A percentile compares a stretch with the other conserved stretches of the same genome.
phyloP scores from a whole-genome alignment of 2,888 invertebrate species.

The Hirtodrosophila histrioides region DNA sequence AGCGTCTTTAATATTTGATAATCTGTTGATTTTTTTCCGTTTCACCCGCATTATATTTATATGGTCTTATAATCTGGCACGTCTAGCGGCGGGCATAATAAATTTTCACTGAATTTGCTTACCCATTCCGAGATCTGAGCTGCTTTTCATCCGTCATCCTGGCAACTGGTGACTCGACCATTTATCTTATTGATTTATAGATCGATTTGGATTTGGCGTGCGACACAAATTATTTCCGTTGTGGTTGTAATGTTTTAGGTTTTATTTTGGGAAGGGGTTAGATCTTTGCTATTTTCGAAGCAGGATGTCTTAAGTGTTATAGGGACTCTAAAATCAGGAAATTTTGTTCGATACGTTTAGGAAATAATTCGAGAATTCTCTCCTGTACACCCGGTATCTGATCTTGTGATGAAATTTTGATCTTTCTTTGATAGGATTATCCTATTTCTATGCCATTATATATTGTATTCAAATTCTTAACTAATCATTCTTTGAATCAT shows the following conservation, averaged over 20 bases:
- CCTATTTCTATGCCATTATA: slow-evolving; percentile 7
- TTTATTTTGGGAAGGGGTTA: too few relatives aligned
- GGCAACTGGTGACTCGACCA: slow-evolving; percentile 63
- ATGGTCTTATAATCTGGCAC: slow-evolving; percentile 19
- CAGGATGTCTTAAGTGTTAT: too few relatives aligned
- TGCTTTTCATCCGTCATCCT: slow-evolving; percentile 25
- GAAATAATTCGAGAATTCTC: not conserved
- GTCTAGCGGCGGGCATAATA: slow-evolving; percentile 47
- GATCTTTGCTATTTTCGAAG: too few relatives aligned
- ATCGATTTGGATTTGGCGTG: slow-evolving; percentile 27
- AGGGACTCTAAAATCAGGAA: too few relatives aligned
- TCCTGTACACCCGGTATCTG: too few relatives aligned
- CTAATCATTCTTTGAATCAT: not conserved
- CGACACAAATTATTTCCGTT: slow-evolving; percentile 22
- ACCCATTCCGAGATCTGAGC: not conserved
- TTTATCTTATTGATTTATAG: slow-evolving; percentile 73
- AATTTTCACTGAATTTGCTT: slow-evolving; percentile 46
- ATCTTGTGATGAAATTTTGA: too few relatives aligned
- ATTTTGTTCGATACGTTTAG: not conserved
- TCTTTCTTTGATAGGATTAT: too few relatives aligned
- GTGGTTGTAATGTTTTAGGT: too few relatives aligned
- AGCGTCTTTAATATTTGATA: slow-evolving; percentile 23
- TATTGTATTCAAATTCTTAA: not conserved
- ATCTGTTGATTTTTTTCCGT: not conserved
- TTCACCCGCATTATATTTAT: slow-evolving; percentile 9